Conservation (phyloP, 2,113 vertebrate genomes). For the Campylomormyrus tamandua region DNA sequence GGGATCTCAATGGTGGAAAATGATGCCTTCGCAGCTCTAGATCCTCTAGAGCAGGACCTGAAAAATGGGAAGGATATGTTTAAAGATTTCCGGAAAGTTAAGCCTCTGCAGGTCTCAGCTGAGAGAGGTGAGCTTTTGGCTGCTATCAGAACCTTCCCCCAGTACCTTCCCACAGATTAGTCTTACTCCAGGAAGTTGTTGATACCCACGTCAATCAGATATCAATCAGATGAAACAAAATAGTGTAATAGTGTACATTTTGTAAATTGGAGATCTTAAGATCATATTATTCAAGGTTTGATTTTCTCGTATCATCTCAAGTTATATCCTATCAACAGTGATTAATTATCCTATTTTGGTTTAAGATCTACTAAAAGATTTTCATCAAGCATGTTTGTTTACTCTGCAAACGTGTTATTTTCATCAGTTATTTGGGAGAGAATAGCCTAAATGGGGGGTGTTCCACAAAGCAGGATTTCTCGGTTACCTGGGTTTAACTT, state of each 20-base stretch:
- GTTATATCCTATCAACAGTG: not conserved
- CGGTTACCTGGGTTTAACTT: no score
- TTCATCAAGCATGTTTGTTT: not conserved
- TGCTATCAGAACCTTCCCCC: conserved; percentile 53
- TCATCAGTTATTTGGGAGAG: not conserved
- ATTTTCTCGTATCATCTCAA: not conserved
- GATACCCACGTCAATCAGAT: conserved; percentile 65
- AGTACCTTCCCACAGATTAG: conserved; percentile 71
- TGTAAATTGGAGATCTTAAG: conserved; percentile 12
- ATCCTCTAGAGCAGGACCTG: conserved; percentile 84
- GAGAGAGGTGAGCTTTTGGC: conserved; percentile 68
- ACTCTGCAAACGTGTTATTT: not conserved
- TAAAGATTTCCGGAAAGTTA: conserved; percentile 84
- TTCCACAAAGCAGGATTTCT: no score
- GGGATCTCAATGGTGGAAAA: conserved; percentile 64
- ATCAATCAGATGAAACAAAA: conserved; percentile 42
- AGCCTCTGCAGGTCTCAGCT: conserved; percentile 75
- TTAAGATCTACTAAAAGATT: not conserved
- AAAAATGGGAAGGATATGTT: conserved; percentile 90
- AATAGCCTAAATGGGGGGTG: not conserved
- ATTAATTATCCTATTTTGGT: not conserved
- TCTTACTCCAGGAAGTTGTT: conserved; percentile 60
- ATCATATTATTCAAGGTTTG: not conserved
- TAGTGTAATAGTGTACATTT: conserved; percentile 38
- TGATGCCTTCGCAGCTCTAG: conserved; percentile 81